Percentiles rank a stretch among this genome's conserved stretches.
Evolutionary conservation across 2,797 vertebrate species (phyloP).

Genomic region (Onychomys arenicola): DNA sequence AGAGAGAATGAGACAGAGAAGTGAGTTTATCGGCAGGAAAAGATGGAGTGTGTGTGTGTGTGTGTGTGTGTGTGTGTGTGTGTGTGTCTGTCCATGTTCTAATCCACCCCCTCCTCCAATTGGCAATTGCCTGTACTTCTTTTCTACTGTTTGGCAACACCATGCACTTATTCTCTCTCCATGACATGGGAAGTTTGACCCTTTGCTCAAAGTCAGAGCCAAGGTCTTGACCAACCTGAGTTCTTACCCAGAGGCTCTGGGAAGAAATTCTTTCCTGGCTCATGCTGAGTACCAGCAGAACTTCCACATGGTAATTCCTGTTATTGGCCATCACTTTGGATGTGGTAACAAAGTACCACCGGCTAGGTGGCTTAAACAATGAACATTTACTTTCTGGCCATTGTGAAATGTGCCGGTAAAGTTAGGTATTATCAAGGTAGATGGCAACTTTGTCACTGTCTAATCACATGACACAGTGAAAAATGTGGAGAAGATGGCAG

Average conservation of each 20-base stretch:
- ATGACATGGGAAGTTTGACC: neutral
- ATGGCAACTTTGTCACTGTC: neutral
- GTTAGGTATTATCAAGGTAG: neutral
- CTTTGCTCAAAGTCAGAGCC: neutral
- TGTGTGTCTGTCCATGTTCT: neutral
- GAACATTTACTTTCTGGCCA: neutral
- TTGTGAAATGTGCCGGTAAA: neutral
- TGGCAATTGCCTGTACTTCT: neutral
- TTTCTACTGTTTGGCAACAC: neutral
- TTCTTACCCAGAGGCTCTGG: neutral
- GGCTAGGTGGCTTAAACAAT: neutral
- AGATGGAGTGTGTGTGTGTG: neutral
- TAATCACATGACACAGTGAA: neutral
- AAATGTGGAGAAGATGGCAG: neutral
- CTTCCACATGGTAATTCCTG: neutral
- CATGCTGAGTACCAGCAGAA: neutral
- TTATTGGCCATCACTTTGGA: neutral
- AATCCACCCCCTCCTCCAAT: neutral
- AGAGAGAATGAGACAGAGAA: neutral
- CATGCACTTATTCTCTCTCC: neutral
- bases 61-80: neutral
- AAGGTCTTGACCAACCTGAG: constrained; percentile 10
- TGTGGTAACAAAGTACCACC: neutral
- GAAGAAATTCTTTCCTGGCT: neutral
- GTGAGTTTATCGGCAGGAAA: neutral